Conservation (phyloP, 2,888 invertebrate species). For the Drosophila robusta region DNA sequence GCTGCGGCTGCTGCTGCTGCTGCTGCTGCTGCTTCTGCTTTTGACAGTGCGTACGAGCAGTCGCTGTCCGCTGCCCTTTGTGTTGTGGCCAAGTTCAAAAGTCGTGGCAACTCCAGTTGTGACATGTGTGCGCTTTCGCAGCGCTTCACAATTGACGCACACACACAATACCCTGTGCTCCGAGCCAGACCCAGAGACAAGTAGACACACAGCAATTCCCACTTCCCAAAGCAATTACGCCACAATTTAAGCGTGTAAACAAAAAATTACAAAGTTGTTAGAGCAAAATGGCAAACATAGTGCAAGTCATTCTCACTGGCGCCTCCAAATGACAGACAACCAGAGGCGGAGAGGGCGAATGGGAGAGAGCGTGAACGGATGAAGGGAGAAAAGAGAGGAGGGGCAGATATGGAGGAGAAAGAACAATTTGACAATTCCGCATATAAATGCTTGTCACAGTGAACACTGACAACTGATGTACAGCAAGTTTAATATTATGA, state of each 20-base stretch:
- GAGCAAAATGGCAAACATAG: conserved; percentile 68
- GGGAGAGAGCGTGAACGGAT: conserved; percentile 9
- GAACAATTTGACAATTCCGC: conserved; percentile 47
- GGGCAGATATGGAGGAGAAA: conserved; percentile 3
- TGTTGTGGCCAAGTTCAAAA: conserved; percentile 61
- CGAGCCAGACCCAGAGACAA: conserved; percentile 14
- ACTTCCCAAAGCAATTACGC: conserved; percentile 80
- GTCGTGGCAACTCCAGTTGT: conserved; percentile 42
- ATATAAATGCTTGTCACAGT: conserved; percentile 44
- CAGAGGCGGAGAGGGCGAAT: background rate
- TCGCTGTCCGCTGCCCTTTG: conserved; percentile 29
- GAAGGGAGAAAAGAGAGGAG: background rate
- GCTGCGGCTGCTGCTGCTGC: background rate
- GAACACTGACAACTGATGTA: conserved; percentile 19
- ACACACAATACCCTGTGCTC: conserved; percentile 4
- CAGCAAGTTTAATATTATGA: background rate
- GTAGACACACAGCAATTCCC: conserved; percentile 65
- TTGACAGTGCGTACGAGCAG: conserved; percentile 66
- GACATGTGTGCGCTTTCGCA: conserved; percentile 76
- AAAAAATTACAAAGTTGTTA: conserved; percentile 81
- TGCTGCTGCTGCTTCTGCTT: conserved; percentile 48
- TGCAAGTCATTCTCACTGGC: conserved; percentile 68
- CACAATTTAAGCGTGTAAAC: conserved; percentile 80
- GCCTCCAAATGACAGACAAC: conserved; percentile 45
- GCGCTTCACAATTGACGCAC: conserved; percentile 59